Base-by-base conservation (phyloP, 2,888 invertebrate genomes). In the Phoenoteleia sp. region DNA sequence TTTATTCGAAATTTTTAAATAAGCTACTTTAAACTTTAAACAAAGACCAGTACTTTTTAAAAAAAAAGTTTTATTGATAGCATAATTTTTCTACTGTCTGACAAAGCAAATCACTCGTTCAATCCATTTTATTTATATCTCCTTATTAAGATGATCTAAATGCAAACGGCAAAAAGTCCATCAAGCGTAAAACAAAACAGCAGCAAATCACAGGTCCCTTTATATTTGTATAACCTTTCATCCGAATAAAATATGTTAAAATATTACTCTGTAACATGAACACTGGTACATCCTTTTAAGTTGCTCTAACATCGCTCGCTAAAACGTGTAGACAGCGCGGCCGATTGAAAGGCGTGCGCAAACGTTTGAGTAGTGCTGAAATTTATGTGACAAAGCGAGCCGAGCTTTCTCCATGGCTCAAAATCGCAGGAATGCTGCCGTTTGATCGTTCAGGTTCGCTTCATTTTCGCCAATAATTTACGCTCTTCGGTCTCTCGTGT, bases 381-480 rank as follows among this genome's bases (percentile, higher is more conserved):
- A 80, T 80, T 80, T 80, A 80, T 80, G 80, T 58, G 80, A 80
- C 80, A 80, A 72, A 80, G 25, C 66, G 58, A 39, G 47, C 58
- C 27, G 19, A 7, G 71, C 79, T 71, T 79, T 79, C 71, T 77
- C 79, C 45, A 54, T 25, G n/a, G 23, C 56, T 62, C 36, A 72
- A 80, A 80, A 66, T 72, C 72, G 52, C 58, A 29, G 75, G 71
- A 76, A 76, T 71, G 60, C 75, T 75, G 81, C 62, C 75, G 49
- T 76, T 67, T 67, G 74, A 74, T 67, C 81, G 81, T 60, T 67
- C 74, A 6, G 74, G 5, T 47, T 72, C 66, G 74, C 47, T 67
- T 74, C 74, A 81, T 81, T 81, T 79, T 81, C 52, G 67, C 74
- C 74, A 74, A 81, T 81, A 81, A 81, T 74, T 81, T 81, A 81